A percentile compares a stretch with the other conserved stretches of the same genome.
Conservation (phyloP, 2,888 invertebrate genomes). For the Halictus ligatus region DNA sequence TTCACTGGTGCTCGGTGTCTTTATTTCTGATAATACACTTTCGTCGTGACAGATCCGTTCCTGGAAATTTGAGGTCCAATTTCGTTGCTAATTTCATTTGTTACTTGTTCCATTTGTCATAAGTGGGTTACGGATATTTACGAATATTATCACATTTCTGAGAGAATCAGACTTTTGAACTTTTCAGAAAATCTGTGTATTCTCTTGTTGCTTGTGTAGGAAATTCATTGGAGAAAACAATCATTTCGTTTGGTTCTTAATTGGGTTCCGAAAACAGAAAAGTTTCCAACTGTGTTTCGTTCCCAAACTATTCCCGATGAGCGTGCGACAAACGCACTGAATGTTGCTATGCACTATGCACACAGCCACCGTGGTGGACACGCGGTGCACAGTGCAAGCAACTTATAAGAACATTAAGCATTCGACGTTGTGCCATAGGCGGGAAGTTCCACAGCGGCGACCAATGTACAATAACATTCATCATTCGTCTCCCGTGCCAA, state of each 20-base stretch:
- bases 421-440: neutral
- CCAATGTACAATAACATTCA: conserved; percentile 12
- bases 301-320: neutral
- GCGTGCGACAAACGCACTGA: neutral
- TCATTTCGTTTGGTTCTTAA: neutral
- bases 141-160: neutral
- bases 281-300: neutral
- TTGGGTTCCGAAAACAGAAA: neutral
- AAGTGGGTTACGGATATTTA: neutral
- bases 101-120: neutral
- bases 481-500: conserved; percentile 1
- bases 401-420: conserved; percentile 3
- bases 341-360: neutral
- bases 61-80: neutral
- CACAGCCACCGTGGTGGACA: neutral
- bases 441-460: neutral
- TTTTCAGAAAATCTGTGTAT: neutral
- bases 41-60: neutral
- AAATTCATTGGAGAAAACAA: neutral
- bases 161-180: neutral
- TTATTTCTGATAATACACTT: neutral
- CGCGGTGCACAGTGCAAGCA: neutral
- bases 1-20: neutral
- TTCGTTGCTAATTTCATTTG: neutral
- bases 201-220: neutral